phyloP scores from a whole-genome alignment of 2,888 invertebrate species.

The Margaritifera margaritifera region DNA sequence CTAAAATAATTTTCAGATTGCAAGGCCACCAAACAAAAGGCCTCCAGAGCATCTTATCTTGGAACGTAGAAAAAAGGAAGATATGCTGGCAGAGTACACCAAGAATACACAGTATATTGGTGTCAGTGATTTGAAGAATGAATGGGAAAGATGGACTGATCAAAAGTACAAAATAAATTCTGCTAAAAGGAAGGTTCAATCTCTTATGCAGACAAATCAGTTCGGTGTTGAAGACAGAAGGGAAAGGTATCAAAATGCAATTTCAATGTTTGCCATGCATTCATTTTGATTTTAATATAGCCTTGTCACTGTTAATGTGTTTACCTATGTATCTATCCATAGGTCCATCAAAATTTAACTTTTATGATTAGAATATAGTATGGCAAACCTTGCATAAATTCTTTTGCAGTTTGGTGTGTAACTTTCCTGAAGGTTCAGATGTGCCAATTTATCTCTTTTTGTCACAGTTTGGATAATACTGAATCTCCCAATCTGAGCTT shows the following conservation, averaged over 20 bases:
- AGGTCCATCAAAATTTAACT: too few species aligned
- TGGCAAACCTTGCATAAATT: too few species aligned
- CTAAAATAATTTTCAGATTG: constrained; percentile 53
- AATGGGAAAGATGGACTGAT: constrained; percentile 69
- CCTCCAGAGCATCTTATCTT: constrained; percentile 67
- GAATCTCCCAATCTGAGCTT: too few species aligned
- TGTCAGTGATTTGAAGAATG: constrained; percentile 66
- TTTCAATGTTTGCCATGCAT: too few species aligned
- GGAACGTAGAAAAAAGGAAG: constrained; percentile 64
- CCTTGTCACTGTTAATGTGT: not conserved
- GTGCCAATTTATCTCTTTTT: too few species aligned
- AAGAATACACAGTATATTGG: constrained; percentile 61
- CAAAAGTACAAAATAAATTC: constrained; percentile 64
- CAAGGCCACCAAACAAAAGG: constrained; percentile 61
- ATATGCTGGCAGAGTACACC: constrained; percentile 53
- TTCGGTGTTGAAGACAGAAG: constrained; percentile 66
- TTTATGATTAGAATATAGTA: too few species aligned
- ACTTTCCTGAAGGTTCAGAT: too few species aligned
- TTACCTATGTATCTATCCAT: not conserved
- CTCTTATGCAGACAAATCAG: constrained; percentile 58
- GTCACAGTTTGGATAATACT: too few species aligned
- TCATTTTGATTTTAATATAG: not conserved
- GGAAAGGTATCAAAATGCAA: constrained; percentile 55
- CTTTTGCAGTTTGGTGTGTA: too few species aligned
- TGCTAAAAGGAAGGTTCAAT: constrained; percentile 60